Evolutionary conservation across 1,140 invertebrate species (phyloP), one percentile per base, ranked within the genome.

Genomic region (Littorina saxatilis): DNA sequence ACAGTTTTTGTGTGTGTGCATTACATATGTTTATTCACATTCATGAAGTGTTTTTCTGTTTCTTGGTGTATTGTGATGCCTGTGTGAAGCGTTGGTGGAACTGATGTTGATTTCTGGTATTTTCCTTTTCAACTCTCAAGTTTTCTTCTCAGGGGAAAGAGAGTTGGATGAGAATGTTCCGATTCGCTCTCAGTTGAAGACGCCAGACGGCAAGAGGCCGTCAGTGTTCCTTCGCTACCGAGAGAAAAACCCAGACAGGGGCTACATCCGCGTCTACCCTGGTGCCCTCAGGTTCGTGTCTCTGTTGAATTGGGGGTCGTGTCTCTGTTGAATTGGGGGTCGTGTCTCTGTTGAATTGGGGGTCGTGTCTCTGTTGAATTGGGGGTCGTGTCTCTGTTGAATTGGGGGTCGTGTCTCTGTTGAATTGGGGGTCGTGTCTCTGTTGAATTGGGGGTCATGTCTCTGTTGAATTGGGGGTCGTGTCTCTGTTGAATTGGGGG

Each of bases 191-290:
- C 91, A 92, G 83, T 82, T 92, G 35, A 88, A 87, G 82, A 89
- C 87, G 32, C 88, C 89, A 55, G 98, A 99, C 90, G 98, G 98
- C 88, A 98, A 98, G 93, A 94, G 98, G 91, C 97, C 98, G 82
- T 98, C 98, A 78, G 87, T 99, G 83, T 99, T 98, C 92, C 94
- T 99, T 78, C 95, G 99, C 88, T 98, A 94, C 88, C 91, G 91
- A 83, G 94, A 94, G 78, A 88, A 88, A 13, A 93, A 94, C 87
- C 92, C 92, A 5, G 92, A 94, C 55, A 91, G 90, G 81, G 94
- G 93, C 52, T 88, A 91, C 47, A 93, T 95, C 43, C 93, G 93
- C 85, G 93, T 94, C 17, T 94, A 94, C 88, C 93, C 94, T 35
- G 94, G 94, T 39, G 93, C 92, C 83, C 84, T 94, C 11, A 91